A percentile compares a stretch with the other conserved stretches of the same genome.
phyloP scores from a whole-genome alignment of 2,888 invertebrate genomes.

The Microctonus brassicae region DNA sequence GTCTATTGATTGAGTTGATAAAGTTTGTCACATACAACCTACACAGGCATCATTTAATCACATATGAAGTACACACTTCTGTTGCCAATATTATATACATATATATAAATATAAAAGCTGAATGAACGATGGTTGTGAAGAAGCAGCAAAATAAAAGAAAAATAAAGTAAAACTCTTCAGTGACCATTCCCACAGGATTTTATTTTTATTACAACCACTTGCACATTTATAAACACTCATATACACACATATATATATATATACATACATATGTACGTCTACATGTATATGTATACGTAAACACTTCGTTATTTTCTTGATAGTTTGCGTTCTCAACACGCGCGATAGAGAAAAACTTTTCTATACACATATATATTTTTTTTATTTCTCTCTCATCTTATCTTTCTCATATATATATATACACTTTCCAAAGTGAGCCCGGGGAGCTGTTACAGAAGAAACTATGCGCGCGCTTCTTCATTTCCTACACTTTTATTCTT shows the following conservation, averaged over 20 bases:
- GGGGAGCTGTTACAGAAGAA: slow-evolving; percentile 38
- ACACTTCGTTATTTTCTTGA: slow-evolving; percentile 22
- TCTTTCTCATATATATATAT: slow-evolving; percentile 9
- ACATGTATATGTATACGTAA: not conserved
- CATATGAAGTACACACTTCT: not conserved
- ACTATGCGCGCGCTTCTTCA: slow-evolving; percentile 28
- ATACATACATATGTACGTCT: not conserved
- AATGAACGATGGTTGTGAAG: not conserved
- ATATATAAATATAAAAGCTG: too few relatives aligned
- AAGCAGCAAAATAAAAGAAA: not conserved
- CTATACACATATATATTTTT: not conserved
- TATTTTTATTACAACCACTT: slow-evolving; percentile 17
- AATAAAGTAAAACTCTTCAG: slow-evolving; percentile 4
- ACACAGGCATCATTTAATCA: not conserved
- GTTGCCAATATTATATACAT: not conserved
- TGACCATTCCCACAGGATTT: not conserved
- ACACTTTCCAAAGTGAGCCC: slow-evolving; percentile 29
- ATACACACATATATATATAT: not conserved
- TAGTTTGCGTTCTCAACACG: slow-evolving; percentile 8
- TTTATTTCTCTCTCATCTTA: slow-evolving; percentile 4
- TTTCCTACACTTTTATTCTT: slow-evolving; percentile 28
- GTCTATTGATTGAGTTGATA: slow-evolving; percentile 5
- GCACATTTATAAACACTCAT: not conserved
- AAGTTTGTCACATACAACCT: not conserved
- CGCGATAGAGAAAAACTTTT: not conserved